Evolutionary conservation across 2,888 invertebrate genomes (phyloP).

Genomic region (Crocallis elinguaria): DNA sequence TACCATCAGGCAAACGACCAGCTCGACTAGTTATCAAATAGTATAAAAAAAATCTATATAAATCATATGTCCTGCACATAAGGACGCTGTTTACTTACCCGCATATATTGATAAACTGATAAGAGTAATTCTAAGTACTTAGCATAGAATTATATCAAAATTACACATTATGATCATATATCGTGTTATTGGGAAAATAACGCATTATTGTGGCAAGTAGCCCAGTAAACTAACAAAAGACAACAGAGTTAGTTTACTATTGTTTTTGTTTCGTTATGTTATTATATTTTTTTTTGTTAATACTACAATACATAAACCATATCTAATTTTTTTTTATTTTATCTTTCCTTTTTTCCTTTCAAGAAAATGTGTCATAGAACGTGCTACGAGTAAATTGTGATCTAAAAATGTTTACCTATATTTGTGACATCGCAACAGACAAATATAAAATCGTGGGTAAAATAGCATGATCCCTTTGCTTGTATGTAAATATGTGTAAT

Average conservation of each 20-base stretch:
- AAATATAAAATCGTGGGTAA: slow-evolving; percentile 14
- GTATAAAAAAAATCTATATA: background rate
- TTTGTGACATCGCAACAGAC: slow-evolving; percentile 2
- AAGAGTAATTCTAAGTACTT: slow-evolving; percentile 21
- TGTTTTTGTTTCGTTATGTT: too few relatives aligned
- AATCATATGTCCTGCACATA: slow-evolving; percentile 11
- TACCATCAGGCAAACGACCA: slow-evolving; percentile 18
- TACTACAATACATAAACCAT: too few relatives aligned
- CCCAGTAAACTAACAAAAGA: too few relatives aligned
- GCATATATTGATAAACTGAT: slow-evolving; percentile 28
- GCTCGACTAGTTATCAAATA: background rate
- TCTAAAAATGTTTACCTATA: background rate
- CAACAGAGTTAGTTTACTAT: too few relatives aligned
- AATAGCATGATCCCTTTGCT: slow-evolving; percentile 15
- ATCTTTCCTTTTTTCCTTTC: too few relatives aligned
- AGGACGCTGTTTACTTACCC: slow-evolving; percentile 25
- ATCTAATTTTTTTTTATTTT: too few relatives aligned
- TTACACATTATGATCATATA: slow-evolving; percentile 18
- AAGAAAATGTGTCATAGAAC: too few relatives aligned
- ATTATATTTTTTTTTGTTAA: too few relatives aligned
- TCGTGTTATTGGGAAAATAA: background rate
- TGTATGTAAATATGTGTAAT: background rate
- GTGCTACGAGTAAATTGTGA: too few relatives aligned
- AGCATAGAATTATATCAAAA: slow-evolving; percentile 14
- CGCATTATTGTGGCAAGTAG: too few relatives aligned